These are phyloP conservation scores for Zosterops hypoxanthus DNA, from an alignment of 2,113 vertebrate genomes.

Conservation along the genomic window DNA sequence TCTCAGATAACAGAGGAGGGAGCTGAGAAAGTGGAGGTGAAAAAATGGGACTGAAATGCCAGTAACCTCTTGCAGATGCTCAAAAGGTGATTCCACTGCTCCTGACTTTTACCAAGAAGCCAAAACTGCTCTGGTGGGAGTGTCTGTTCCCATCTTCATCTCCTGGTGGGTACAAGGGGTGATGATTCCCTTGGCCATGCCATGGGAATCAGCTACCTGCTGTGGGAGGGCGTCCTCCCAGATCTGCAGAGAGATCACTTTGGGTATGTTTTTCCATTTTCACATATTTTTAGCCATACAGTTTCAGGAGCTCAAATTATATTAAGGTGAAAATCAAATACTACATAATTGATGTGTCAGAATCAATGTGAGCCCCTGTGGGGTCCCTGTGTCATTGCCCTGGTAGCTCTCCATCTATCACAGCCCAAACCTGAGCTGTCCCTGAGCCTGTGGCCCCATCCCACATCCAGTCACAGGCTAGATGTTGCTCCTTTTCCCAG, in stretches of 20 bases:
- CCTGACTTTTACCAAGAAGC: background rate
- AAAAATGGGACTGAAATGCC: background rate
- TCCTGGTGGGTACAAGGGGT: background rate
- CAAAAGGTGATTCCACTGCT: background rate
- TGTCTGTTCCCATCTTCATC: background rate
- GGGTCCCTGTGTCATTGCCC: background rate
- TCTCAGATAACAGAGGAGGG: background rate
- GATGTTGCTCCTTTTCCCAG: background rate
- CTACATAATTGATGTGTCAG: background rate
- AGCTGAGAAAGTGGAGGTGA: background rate
- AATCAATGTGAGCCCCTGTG: background rate
- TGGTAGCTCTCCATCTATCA: background rate
- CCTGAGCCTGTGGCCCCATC: background rate
- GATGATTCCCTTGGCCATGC: background rate
- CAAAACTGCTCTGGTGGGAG: background rate
- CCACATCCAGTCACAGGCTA: background rate
- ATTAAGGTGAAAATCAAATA: background rate
- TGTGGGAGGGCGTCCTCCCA: background rate
- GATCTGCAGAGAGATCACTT: background rate
- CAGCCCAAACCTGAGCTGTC: background rate
- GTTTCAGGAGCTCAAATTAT: background rate
- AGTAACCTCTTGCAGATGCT: background rate
- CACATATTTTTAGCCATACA: background rate
- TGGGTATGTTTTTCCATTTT: background rate
- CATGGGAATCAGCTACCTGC: background rate